phyloP scores from a whole-genome alignment of 2,797 vertebrate genomes.

The Carcharodon carcharias region DNA sequence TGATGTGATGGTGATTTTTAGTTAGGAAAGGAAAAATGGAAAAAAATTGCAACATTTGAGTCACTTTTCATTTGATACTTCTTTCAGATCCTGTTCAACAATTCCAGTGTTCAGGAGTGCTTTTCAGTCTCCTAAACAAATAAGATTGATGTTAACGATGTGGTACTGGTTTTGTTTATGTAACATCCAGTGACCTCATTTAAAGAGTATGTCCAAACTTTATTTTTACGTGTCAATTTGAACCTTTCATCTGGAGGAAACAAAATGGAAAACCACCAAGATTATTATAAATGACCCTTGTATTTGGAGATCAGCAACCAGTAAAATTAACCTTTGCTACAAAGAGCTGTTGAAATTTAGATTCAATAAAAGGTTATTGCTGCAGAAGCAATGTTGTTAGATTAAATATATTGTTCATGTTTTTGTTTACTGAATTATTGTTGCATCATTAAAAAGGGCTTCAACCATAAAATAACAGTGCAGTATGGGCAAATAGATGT shows the following conservation, averaged over 20 bases:
- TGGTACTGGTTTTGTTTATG: constrained; percentile 31
- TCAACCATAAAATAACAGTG: neutral
- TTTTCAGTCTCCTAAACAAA: constrained; percentile 32
- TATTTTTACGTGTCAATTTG: constrained; percentile 32
- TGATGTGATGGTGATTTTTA: neutral
- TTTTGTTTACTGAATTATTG: neutral
- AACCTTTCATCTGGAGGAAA: constrained; percentile 25
- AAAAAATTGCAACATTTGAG: neutral
- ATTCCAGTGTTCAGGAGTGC: neutral
- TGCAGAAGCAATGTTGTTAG: constrained; percentile 13
- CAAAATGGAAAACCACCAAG: constrained; percentile 26
- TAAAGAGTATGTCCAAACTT: constrained; percentile 35
- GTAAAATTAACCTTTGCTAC: constrained; percentile 25
- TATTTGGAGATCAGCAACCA: constrained; percentile 9
- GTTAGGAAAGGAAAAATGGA: neutral
- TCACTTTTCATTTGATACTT: neutral
- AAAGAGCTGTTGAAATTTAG: constrained; percentile 16
- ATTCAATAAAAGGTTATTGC: constrained; percentile 17
- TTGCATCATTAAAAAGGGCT: constrained; percentile 10
- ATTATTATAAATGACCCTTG: constrained; percentile 22
- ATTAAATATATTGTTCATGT: constrained; percentile 24
- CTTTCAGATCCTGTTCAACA: constrained; percentile 19
- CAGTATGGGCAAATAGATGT: neutral
- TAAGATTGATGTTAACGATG: constrained; percentile 36
- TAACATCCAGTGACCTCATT: constrained; percentile 31